Conservation (phyloP, 2,888 invertebrate genomes). For the Oasisia sp. region DNA sequence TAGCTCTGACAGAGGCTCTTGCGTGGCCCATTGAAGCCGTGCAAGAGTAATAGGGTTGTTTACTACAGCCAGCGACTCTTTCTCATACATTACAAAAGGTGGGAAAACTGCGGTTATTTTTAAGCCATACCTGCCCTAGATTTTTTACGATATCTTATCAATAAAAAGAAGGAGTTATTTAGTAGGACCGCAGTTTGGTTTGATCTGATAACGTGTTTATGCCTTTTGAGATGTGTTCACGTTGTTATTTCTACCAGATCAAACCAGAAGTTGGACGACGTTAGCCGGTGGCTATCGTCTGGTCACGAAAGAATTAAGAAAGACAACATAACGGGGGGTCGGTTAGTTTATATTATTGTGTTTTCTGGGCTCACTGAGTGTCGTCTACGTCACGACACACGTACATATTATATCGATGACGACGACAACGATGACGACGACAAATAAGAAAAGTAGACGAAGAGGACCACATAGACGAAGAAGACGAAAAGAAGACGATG, state of each 20-base stretch:
- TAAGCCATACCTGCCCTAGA: neutral
- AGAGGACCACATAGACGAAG: too few species aligned
- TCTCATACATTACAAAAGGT: neutral
- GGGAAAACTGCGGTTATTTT: neutral
- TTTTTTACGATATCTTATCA: neutral
- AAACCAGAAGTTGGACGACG: neutral
- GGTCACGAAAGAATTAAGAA: neutral
- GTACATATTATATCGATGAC: neutral
- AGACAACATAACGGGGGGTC: neutral
- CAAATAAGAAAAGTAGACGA: too few species aligned
- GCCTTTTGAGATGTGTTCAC: neutral
- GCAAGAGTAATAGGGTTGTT: neutral
- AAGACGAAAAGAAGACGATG: too few species aligned
- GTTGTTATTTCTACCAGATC: neutral
- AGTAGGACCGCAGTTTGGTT: neutral
- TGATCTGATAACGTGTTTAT: neutral
- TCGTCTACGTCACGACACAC: neutral
- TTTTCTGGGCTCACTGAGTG: too few species aligned
- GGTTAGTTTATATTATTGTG: neutral
- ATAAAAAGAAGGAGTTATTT: neutral
- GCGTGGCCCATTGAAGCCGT: neutral
- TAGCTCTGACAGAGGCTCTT: neutral
- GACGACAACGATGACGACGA: neutral
- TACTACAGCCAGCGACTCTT: neutral
- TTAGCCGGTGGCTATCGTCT: neutral